phyloP scores from a whole-genome alignment of 2,113 vertebrate genomes.

The Halichoeres trimaculatus region DNA sequence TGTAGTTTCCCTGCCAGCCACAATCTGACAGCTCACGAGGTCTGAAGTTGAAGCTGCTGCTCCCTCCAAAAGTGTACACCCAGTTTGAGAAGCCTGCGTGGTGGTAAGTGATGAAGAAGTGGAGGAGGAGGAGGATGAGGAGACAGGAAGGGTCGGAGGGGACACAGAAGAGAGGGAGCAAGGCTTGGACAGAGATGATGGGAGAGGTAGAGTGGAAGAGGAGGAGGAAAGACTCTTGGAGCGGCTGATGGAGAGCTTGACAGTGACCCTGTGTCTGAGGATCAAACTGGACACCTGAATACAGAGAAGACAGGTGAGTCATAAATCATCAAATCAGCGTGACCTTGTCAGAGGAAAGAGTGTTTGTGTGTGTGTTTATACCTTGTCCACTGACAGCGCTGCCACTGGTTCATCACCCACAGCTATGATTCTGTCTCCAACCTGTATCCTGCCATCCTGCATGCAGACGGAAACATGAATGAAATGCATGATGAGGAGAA shows the following conservation, averaged over 20 bases:
- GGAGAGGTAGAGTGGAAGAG: conserved; percentile 15
- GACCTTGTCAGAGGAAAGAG: conserved; percentile 46
- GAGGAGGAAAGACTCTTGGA: conserved; percentile 44
- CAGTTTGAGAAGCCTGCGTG: conserved; percentile 44
- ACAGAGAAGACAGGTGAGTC: conserved; percentile 47
- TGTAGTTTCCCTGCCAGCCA: conserved; percentile 90
- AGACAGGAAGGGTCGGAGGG: conserved; percentile 15
- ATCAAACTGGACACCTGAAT: conserved; percentile 88
- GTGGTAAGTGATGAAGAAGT: conserved; percentile 36
- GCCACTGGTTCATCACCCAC: conserved; percentile 88
- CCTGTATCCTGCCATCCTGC: conserved; percentile 88
- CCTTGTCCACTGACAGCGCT: conserved; percentile 88
- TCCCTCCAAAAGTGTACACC: conserved; percentile 79
- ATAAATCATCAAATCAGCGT: conserved; percentile 57
- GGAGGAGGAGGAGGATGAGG: background rate
- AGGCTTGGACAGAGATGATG: conserved; percentile 16
- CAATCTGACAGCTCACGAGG: conserved; percentile 87
- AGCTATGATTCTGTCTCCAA: conserved; percentile 87
- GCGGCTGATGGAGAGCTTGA: conserved; percentile 84
- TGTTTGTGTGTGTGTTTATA: conserved; percentile 58
- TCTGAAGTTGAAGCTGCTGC: conserved; percentile 84
- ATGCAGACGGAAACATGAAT: conserved; percentile 17
- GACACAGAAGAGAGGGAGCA: conserved; percentile 32
- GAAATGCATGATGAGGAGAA: conserved; percentile 20
- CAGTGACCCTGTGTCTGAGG: conserved; percentile 82